A percentile compares a stretch with the other conserved stretches of the same genome.
Evolutionary conservation across 2,888 invertebrate genomes (phyloP).

Genomic region (Drepanosiphum platanoidis): DNA sequence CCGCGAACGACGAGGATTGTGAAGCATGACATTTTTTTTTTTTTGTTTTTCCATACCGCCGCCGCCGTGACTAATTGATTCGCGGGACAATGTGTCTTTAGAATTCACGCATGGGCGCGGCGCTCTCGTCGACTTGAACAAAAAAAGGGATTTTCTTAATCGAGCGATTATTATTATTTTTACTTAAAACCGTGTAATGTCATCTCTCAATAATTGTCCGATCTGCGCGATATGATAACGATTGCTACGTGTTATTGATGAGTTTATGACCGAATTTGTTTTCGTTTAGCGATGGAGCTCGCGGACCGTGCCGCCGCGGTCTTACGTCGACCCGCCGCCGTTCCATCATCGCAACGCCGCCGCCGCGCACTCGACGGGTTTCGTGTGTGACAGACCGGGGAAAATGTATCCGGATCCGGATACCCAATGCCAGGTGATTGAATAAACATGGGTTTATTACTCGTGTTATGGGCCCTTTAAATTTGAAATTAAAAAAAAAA

Average conservation of each 20-base stretch:
- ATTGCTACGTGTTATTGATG: too few species aligned
- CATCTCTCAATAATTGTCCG: too few species aligned
- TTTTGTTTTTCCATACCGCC: constrained; percentile 13
- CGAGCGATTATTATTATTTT: not conserved
- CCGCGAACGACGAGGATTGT: not conserved
- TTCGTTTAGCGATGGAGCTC: not conserved
- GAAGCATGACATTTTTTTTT: not conserved
- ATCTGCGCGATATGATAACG: too few species aligned
- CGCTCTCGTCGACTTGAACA: not conserved
- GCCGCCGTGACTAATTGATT: constrained; percentile 30
- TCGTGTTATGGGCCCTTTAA: not conserved
- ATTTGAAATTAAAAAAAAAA: too few species aligned
- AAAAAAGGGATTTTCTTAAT: not conserved
- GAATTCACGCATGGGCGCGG: not conserved
- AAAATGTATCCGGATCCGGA: constrained; percentile 65
- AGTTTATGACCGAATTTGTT: not conserved
- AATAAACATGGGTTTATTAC: too few species aligned
- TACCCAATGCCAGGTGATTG: constrained; percentile 66
- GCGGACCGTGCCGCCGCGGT: not conserved
- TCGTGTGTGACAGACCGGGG: constrained; percentile 64
- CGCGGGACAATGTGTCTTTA: not conserved
- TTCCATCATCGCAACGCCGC: constrained; percentile 36
- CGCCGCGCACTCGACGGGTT: constrained; percentile 63
- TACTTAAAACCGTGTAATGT: not conserved
- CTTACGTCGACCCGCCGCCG: not conserved